Evolutionary conservation across 1,140 invertebrate genomes (phyloP).

Genomic region (Dendroctonus ponderosae): DNA sequence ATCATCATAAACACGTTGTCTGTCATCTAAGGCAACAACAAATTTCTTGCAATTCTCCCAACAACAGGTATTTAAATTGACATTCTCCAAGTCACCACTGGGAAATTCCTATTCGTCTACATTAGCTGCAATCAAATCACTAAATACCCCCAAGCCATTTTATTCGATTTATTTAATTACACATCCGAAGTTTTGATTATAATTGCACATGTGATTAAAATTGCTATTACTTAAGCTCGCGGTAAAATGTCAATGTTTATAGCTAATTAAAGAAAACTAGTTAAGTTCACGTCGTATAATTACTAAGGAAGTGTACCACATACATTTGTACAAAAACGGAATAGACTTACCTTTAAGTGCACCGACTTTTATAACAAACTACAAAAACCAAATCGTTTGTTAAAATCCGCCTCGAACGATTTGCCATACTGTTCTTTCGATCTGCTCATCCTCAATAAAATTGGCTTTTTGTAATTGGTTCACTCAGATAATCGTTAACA

Average conservation of each 20-base stretch:
- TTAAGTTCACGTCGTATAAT: constrained; percentile 27
- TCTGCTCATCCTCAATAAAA: constrained; percentile 6
- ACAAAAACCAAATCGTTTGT: constrained; percentile 11
- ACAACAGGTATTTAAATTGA: no score
- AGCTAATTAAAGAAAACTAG: constrained; percentile 29
- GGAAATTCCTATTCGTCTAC: constrained; percentile 1
- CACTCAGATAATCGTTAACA: neutral
- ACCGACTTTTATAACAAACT: constrained; percentile 18
- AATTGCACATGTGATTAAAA: constrained; percentile 24
- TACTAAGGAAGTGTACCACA: constrained; percentile 25
- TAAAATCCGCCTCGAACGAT: constrained; percentile 7
- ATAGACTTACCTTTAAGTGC: constrained; percentile 16
- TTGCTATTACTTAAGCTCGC: constrained; percentile 27
- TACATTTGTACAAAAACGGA: constrained; percentile 22
- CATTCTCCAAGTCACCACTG: constrained; percentile 2
- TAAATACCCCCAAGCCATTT: constrained; percentile 19
- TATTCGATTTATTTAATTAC: constrained; percentile 27
- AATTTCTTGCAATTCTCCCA: no score
- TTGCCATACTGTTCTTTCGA: constrained; percentile 7
- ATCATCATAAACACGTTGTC: no score
- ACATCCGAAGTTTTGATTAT: constrained; percentile 23
- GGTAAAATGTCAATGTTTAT: constrained; percentile 30
- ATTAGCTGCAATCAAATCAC: constrained; percentile 12
- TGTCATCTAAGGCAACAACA: no score
- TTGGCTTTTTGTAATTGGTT: constrained; percentile 3